Percentiles rank a stretch among this genome's conserved stretches.
These are phyloP conservation scores for Fragum whitleyi DNA, from an alignment of 2,888 invertebrate genomes.

Conservation along the genomic window DNA sequence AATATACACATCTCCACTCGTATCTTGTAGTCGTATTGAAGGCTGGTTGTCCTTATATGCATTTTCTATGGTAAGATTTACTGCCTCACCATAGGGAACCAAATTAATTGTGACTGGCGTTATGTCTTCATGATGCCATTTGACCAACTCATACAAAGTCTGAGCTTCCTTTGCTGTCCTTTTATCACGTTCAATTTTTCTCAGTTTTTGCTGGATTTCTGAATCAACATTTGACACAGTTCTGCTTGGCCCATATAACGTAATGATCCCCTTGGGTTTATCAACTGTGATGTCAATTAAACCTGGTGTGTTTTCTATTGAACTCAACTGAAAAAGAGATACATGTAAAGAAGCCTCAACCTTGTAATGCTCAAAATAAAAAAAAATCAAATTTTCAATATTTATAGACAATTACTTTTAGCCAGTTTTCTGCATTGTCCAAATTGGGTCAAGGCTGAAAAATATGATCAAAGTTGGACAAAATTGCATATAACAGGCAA, in stretches of 20 bases:
- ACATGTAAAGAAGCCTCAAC: too few species aligned
- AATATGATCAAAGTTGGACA: too few species aligned
- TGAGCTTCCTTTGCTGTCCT: slow-evolving; percentile 29
- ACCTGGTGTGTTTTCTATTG: slow-evolving; percentile 17
- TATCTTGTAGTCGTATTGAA: slow-evolving; percentile 32
- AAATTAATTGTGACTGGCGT: slow-evolving; percentile 3
- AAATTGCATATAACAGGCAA: too few species aligned
- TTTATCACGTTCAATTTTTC: slow-evolving; percentile 27
- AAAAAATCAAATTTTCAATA: too few species aligned
- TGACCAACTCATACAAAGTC: slow-evolving; percentile 31
- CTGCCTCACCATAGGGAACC: slow-evolving; percentile 32
- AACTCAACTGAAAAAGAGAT: slow-evolving; percentile 34
- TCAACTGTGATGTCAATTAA: slow-evolving; percentile 56
- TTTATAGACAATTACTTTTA: too few species aligned
- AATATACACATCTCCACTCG: slow-evolving; percentile 28
- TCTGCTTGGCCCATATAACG: slow-evolving; percentile 50
- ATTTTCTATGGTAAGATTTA: slow-evolving; percentile 60
- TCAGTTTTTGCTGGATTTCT: slow-evolving; percentile 37
- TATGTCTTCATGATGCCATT: slow-evolving; percentile 57
- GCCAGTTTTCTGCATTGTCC: too few species aligned
- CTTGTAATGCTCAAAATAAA: too few species aligned
- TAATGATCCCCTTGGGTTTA: slow-evolving; percentile 36
- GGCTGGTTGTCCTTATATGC: slow-evolving; percentile 51
- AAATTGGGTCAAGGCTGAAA: too few species aligned
- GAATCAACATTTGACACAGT: slow-evolving; percentile 46